Percentiles rank a stretch among this genome's conserved stretches.
Conservation (phyloP, 2,888 invertebrate species). For the Agrochola litura region DNA sequence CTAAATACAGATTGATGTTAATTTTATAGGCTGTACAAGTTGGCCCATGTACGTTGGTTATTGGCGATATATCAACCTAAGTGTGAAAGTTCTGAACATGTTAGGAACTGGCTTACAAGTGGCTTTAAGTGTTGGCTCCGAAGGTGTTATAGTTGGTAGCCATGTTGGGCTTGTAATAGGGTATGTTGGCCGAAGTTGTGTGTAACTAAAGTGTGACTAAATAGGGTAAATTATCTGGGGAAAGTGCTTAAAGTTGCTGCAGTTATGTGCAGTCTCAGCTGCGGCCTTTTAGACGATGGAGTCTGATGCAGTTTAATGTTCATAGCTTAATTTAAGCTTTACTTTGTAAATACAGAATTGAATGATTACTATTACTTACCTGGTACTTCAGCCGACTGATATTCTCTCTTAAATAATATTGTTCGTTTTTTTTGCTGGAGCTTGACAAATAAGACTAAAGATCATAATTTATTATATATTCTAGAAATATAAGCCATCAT, state of each 20-base stretch:
- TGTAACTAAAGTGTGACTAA: conserved; percentile 48
- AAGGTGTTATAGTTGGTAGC: conserved; percentile 59
- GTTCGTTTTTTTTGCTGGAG: not conserved
- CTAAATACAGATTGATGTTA: conserved; percentile 56
- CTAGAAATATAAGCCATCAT: too few relatives aligned
- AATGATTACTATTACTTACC: not conserved
- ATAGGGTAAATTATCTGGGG: conserved; percentile 46
- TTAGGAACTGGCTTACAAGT: conserved; percentile 63
- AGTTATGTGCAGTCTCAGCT: conserved; percentile 35
- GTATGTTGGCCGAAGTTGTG: conserved; percentile 41
- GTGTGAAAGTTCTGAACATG: conserved; percentile 73
- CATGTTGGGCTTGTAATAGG: conserved; percentile 48
- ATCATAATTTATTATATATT: too few relatives aligned
- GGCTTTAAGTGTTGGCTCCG: conserved; percentile 52
- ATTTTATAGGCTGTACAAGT: conserved; percentile 52
- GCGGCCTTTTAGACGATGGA: conserved; percentile 31
- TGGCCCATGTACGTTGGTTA: conserved; percentile 62
- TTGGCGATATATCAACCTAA: conserved; percentile 77
- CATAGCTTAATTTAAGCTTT: not conserved
- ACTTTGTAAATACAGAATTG: not conserved
- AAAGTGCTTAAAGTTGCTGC: conserved; percentile 40
- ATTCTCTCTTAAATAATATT: not conserved
- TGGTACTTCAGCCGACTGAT: not conserved
- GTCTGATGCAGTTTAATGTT: conserved; percentile 24
- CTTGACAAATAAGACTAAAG: not conserved